Conservation (phyloP, 2,888 invertebrate species). For the Drosophila prolongata region DNA sequence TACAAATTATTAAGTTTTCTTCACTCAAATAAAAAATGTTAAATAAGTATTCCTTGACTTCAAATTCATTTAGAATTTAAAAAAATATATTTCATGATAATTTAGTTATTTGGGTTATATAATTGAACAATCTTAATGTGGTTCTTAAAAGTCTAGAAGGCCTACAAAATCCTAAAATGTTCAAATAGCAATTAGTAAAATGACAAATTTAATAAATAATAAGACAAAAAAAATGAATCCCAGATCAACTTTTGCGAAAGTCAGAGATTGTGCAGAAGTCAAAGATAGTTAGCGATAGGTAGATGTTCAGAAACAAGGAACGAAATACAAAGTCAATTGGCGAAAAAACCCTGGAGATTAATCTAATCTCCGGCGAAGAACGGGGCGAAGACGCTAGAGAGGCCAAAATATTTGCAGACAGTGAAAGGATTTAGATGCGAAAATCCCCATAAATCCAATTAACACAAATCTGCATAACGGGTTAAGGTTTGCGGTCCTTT, state of each 20-base stretch:
- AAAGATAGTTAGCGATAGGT: constrained; percentile 17
- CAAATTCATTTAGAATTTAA: too few relatives aligned
- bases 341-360: constrained; percentile 62
- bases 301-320: neutral
- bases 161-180: neutral
- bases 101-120: too few relatives aligned
- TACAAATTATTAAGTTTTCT: too few relatives aligned
- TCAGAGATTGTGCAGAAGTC: constrained; percentile 14
- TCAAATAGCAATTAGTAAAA: neutral
- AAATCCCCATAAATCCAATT: constrained; percentile 82
- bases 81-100: too few relatives aligned
- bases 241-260: constrained; percentile 10
- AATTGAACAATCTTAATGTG: too few relatives aligned
- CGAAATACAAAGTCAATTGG: constrained; percentile 68
- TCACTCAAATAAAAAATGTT: too few relatives aligned
- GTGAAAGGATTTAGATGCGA: constrained; percentile 76
- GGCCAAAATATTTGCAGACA: constrained; percentile 82
- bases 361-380: constrained; percentile 51
- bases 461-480: constrained; percentile 76
- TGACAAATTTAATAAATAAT: neutral
- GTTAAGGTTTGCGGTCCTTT: constrained; percentile 22
- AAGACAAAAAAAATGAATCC: too few relatives aligned
- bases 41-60: too few relatives aligned
- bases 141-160: too few relatives aligned
- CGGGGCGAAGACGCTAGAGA: constrained; percentile 38